phyloP scores from a whole-genome alignment of 2,797 vertebrate species.

The Aldrovandia affinis region DNA sequence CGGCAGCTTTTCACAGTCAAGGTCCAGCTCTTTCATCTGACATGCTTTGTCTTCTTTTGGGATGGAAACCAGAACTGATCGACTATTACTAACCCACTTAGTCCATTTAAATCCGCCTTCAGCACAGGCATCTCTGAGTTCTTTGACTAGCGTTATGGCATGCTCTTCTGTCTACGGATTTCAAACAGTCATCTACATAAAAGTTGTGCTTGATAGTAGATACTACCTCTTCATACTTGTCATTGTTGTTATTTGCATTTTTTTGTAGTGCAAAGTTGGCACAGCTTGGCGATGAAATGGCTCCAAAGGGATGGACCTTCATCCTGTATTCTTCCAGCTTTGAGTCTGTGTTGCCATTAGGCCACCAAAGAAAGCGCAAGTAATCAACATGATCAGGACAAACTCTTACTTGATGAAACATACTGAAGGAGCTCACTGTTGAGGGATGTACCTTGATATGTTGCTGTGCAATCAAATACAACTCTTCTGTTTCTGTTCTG shows the following conservation, averaged over 20 bases:
- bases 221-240: not conserved
- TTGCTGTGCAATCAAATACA: not conserved
- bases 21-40: not conserved
- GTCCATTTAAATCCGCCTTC: slow-evolving; percentile 11
- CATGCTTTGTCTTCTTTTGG: not conserved
- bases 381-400: not conserved
- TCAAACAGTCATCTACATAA: not conserved
- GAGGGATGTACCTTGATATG: slow-evolving; percentile 3
- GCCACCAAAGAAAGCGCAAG: slow-evolving; percentile 10
- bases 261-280: no score
- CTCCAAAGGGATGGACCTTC: no score
- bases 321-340: not conserved
- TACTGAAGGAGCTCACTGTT: slow-evolving; percentile 22
- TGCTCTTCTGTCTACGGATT: not conserved
- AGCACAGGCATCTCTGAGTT: no score
- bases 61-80: not conserved
- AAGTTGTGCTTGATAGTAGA: not conserved
- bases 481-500: not conserved
- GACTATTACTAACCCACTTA: slow-evolving; percentile 24
- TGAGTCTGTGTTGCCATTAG: no score
- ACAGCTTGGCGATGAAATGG: no score
- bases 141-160: no score
- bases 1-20: not conserved
- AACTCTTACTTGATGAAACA: slow-evolving; percentile 17
- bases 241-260: not conserved